Percentiles rank a stretch among this genome's conserved stretches.
phyloP scores from a whole-genome alignment of 2,113 vertebrate species.

The Hydropotes inermis region DNA sequence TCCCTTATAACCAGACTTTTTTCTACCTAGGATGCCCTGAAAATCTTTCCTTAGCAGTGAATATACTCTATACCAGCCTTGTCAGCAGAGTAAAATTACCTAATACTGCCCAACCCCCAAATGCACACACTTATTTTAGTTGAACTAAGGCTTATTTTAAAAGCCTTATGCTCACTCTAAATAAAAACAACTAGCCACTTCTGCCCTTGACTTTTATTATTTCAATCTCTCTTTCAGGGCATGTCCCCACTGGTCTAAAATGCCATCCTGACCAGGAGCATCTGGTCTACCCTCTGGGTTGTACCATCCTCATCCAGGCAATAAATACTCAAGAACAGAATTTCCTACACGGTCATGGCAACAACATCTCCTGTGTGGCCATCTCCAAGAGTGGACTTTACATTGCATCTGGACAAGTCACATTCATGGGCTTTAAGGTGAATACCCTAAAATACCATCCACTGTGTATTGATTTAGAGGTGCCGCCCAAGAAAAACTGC shows the following conservation, averaged over 20 bases:
- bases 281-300: slow-evolving; percentile 91
- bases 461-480: neutral
- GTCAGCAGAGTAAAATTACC: neutral
- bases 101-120: neutral
- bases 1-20: neutral
- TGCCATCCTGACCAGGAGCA: slow-evolving; percentile 89
- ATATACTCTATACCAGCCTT: neutral
- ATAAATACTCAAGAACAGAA: slow-evolving; percentile 84
- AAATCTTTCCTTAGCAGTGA: neutral
- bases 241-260: slow-evolving; percentile 85
- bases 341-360: slow-evolving; percentile 90
- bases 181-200: neutral
- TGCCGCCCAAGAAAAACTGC: neutral
- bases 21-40: neutral
- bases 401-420: slow-evolving; percentile 92
- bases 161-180: neutral
- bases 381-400: slow-evolving; percentile 86
- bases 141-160: neutral
- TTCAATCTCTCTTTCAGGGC: slow-evolving; percentile 79
- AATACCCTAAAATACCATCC: neutral
- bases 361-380: slow-evolving; percentile 88
- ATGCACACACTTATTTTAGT: neutral
- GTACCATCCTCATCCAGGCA: slow-evolving; percentile 86
- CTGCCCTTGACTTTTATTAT: neutral
- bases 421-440: slow-evolving; percentile 91